Evolutionary conservation across 2,113 vertebrate genomes (phyloP).

Genomic region (Pristiophorus japonicus): DNA sequence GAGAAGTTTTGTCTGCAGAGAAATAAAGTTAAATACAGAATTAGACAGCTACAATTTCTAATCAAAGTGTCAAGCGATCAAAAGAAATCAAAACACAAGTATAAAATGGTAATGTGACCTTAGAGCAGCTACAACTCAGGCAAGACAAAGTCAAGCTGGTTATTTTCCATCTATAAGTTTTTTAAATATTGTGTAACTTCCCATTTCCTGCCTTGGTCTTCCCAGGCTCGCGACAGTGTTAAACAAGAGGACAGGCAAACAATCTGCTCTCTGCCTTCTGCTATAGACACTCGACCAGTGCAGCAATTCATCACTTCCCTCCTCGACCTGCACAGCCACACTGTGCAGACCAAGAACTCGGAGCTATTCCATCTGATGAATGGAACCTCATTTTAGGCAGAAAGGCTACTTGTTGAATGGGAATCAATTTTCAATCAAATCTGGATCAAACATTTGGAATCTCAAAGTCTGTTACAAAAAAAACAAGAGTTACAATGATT

Average conservation of each 20-base stretch:
- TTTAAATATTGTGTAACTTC: neutral
- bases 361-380: neutral
- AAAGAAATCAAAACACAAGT: neutral
- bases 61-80: neutral
- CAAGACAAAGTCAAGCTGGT: neutral
- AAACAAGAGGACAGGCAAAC: neutral
- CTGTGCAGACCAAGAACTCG: neutral
- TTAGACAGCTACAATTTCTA: neutral
- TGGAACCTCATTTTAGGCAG: neutral
- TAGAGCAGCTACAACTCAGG: neutral
- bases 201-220: neutral
- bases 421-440: neutral
- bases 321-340: neutral
- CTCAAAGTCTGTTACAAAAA: neutral
- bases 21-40: neutral
- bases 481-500: too few relatives aligned
- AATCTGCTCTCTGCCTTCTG: neutral
- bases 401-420: neutral
- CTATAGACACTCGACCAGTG: neutral
- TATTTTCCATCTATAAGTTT: neutral
- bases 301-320: neutral
- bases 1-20: constrained; percentile 88
- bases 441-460: neutral
- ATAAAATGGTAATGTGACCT: neutral
- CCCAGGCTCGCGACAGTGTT: neutral